A percentile compares a stretch with the other conserved stretches of the same genome.
Conservation (phyloP, 2,888 invertebrate species). For the Calameuta filiformis region DNA sequence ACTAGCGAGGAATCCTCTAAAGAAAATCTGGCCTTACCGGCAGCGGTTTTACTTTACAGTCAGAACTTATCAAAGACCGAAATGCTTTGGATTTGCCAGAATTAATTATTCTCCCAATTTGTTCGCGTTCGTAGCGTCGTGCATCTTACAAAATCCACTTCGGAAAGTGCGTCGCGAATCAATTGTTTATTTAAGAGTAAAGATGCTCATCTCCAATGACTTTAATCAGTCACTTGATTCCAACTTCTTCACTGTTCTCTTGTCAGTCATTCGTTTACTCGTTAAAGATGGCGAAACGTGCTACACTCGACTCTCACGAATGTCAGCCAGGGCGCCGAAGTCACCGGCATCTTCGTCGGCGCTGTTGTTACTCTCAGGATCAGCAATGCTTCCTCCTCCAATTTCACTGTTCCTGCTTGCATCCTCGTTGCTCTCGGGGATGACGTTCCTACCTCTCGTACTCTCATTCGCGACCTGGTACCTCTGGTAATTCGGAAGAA, state of each 20-base stretch:
- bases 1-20: background rate
- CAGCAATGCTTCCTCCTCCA: background rate
- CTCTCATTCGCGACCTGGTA: background rate
- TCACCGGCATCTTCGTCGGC: constrained; percentile 43
- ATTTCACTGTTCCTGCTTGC: background rate
- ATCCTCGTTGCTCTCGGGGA: background rate
- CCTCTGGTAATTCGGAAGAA: background rate
- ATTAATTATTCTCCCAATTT: background rate
- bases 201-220: background rate
- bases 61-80: background rate
- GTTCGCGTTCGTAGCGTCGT: background rate
- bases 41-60: background rate
- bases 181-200: background rate
- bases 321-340: constrained; percentile 57
- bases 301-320: constrained; percentile 59
- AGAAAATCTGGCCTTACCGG: background rate
- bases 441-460: background rate
- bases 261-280: background rate
- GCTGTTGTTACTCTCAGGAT: constrained; percentile 6
- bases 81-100: background rate
- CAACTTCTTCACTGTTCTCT: background rate
- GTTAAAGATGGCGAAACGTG: background rate
- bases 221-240: background rate
- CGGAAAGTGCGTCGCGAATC: background rate
- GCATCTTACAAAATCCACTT: background rate